Base-by-base conservation (phyloP, 2,113 vertebrate species). In the Heliornis fulica region DNA sequence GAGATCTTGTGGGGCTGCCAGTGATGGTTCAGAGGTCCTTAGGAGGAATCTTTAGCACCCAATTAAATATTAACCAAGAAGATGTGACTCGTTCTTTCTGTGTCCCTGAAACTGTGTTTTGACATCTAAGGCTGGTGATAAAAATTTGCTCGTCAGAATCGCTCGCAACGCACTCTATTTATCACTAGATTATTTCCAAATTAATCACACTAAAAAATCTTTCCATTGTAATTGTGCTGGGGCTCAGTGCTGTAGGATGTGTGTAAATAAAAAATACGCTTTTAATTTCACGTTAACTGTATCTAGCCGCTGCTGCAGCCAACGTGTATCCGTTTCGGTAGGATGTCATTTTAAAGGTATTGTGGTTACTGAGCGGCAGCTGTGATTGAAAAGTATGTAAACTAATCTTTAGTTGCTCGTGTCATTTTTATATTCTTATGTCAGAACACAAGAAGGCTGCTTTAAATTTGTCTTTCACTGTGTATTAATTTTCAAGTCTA, bases 381-480 rank as follows among this genome's bases (percentile, higher is more conserved):
- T 98, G 97, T 98, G 98, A 98, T 98, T 98, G 98, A 98, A 98
- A 98, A 98, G 97, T 98, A 98, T 98, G 98, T 98, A 98, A 98
- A 98, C 98, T 97, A 98, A 98, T 97, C 98, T 97, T 97, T 97
- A 98, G 97, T 98, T 98, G 98, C 97, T 98, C 96, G 54, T 98
- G 98, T 98, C 98, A 97, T 97, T 98, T 98, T 98, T 98, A 97
- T 98, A 97, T 98, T 98, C 97, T 97, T 97, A 95, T 98, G 98
- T 98, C 98, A 98, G 97, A 97, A 96, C 93, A 96, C 97, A 97
- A 97, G 97, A 97, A 98, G 97, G 97, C 98, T 98, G 97, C 98
- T 98, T 98, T 98, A 98, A 97, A 98, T 98, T 98, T 98, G 97
- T 97, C 98, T 98, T 98, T 98, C 97, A 97, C 97, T 98, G 96